phyloP scores from a whole-genome alignment of 2,797 vertebrate genomes.

The Bovichtus diacanthus region DNA sequence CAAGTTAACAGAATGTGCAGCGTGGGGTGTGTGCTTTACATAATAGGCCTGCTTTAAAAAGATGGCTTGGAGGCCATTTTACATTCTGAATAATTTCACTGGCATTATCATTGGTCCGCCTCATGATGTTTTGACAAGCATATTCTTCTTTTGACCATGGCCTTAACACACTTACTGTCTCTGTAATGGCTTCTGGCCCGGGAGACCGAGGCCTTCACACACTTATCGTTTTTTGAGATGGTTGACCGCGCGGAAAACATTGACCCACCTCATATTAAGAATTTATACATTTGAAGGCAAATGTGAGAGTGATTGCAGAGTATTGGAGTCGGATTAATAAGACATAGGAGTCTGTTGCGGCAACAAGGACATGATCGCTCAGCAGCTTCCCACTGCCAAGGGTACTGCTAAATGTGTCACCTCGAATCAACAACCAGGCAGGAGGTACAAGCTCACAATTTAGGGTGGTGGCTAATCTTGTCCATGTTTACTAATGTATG shows the following conservation, averaged over 20 bases:
- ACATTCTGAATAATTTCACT: not conserved
- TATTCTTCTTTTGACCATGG: slow-evolving; percentile 2
- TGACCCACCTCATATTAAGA: not conserved
- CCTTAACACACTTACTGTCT: not conserved
- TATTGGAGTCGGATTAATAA: not conserved
- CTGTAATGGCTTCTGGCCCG: not conserved
- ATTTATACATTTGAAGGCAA: not conserved
- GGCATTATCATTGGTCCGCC: not conserved
- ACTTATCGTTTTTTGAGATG: not conserved
- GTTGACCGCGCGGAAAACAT: not conserved
- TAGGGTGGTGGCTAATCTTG: not conserved
- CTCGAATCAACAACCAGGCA: not conserved
- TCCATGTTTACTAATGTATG: slow-evolving; percentile 9
- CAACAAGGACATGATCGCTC: not conserved
- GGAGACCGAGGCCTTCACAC: not conserved
- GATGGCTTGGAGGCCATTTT: slow-evolving; percentile 7
- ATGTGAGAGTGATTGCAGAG: not conserved
- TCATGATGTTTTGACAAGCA: slow-evolving; percentile 2
- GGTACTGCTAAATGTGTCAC: not conserved
- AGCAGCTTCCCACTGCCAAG: not conserved
- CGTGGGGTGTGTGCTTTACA: slow-evolving; percentile 1
- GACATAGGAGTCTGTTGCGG: not conserved
- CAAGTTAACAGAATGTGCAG: not conserved
- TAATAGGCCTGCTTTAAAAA: slow-evolving; percentile 1
- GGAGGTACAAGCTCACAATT: not conserved